Base-by-base conservation (phyloP, 2,797 vertebrate genomes). In the Arnoldichthys spilopterus region DNA sequence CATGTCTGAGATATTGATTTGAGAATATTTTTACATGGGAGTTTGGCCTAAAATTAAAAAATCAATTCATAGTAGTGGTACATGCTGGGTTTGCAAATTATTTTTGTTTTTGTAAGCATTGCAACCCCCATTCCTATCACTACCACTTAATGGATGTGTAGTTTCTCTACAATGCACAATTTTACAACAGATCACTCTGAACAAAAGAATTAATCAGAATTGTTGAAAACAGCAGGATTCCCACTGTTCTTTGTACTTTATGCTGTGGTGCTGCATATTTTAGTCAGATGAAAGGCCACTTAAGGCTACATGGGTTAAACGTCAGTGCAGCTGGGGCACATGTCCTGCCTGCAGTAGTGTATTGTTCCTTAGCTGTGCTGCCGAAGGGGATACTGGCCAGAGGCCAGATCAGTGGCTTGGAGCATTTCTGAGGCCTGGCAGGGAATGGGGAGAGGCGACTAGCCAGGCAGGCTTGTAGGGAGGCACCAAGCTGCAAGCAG, bases 331-430 rank as follows among this genome's bases (percentile, higher is more conserved):
- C 30, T 37, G 24, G 47, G 70, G 30, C 58, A 61, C 16, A 37
- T 56, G 80, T 62, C 58, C 32, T 62, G 53, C 74, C 67, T 67
- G 68, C 68, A 70, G 68, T 40, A 49, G 32, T 63, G 72, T 62
- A 15, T 61, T 64, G 63, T 43, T 56, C 72, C 72, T 61, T 61
- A 34, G 22, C 67, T 59, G 37, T 40, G 30, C 77, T 73, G 63
- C 73, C 47, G 28, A 34, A 59, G 63, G 45, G 70, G 58, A 20
- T 54, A 20, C 71, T 43, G 30, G 75, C 32, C 59, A 58, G 66
- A 54, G 40, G 71, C 77, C 32, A 68, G 71, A 64, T 78, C 47
- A 82, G 69, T 37, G 73, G 72, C 76, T 80, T 66, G 63, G 54
- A 67, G 47, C 5, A 26, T 22, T 78, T 77, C 34, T 30, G 18